Conservation (phyloP, 2,113 vertebrate species). For the Nycticryphes semicollaris region DNA sequence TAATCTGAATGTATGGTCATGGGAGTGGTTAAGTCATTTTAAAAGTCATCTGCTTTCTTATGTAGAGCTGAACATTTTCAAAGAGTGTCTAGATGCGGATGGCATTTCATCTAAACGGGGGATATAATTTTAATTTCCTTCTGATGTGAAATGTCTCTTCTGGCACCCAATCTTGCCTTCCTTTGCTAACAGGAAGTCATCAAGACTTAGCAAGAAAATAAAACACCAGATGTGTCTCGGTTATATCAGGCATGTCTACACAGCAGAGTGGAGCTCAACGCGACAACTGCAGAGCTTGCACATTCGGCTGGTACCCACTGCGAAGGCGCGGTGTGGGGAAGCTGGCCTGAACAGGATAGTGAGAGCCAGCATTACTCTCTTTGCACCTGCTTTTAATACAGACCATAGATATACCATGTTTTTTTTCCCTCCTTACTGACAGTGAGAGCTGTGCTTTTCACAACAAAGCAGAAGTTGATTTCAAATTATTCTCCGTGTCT, state of each 20-base stretch:
- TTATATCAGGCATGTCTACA: slow-evolving; percentile 9
- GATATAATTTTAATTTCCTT: slow-evolving; percentile 50
- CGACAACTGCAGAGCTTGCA: neutral
- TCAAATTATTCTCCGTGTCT: neutral
- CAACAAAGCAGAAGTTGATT: neutral
- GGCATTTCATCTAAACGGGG: slow-evolving; percentile 2
- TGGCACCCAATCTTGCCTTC: slow-evolving; percentile 37
- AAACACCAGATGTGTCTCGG: slow-evolving; percentile 45
- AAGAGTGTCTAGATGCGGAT: neutral
- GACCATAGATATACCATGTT: neutral
- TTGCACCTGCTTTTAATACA: neutral
- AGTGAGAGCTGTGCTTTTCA: neutral
- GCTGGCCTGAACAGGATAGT: neutral
- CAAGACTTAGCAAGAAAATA: slow-evolving; percentile 45
- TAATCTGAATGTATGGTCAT: slow-evolving; percentile 17
- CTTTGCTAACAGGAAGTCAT: slow-evolving; percentile 49
- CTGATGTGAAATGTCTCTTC: slow-evolving; percentile 26
- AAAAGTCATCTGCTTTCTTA: slow-evolving; percentile 3
- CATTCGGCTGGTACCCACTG: neutral
- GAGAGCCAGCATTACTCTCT: neutral
- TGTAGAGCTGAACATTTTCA: slow-evolving; percentile 23
- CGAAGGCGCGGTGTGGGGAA: neutral
- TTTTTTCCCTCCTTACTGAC: neutral
- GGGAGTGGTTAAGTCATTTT: slow-evolving; percentile 43
- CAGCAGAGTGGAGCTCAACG: neutral